Evolutionary conservation across 2,797 vertebrate genomes (phyloP), one percentile per base, ranked within the genome.

Genomic region (Falco concolor): DNA sequence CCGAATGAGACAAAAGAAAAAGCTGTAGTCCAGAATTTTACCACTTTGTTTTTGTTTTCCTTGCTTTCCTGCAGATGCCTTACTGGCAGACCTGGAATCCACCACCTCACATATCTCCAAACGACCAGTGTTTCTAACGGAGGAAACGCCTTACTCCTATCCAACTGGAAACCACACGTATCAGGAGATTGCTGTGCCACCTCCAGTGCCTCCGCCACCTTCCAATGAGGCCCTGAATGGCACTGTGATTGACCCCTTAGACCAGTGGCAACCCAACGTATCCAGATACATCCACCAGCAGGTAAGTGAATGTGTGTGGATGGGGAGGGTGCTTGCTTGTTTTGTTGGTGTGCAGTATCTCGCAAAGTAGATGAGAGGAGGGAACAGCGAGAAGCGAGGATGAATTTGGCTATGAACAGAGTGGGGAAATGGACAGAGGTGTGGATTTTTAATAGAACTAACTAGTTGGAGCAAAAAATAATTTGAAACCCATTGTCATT

Each of bases 91-190:
- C 97, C 98, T 99, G 97, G 99, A 99, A 97, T 99, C 99, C 5
- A 99, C 99, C 75, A 99, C 99, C 25, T 99, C 99, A 4, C 99
- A 99, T 91, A 99, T 99, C 97, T 99, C 99, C 96, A 99, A 99
- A 87, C 97, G 99, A 19, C 99, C 99, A 0, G 99, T 99, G 54
- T 99, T 99, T 94, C 91, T 99, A 76, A 88, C 98, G 0, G 99
- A 99, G 10, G 99, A 99, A 96, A 99, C 99, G 0, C 99, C 99
- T 15, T 99, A 99, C 97, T 99, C 99, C 21, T 99, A 98, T 84
- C 99, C 99, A 18, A 99, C 98, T 44, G 98, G 98, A 90, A 99
- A 98, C 87, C 98, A 98, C 90, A 98, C 98, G 1, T 98, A 98
- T 97, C 99, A 99, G 95, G 99, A 99, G 98, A 98, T 98, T n/a